Percentiles rank a stretch among this genome's conserved stretches.
Evolutionary conservation across 1,140 invertebrate genomes (phyloP).

Genomic region (Teleopsis dalmanni): DNA sequence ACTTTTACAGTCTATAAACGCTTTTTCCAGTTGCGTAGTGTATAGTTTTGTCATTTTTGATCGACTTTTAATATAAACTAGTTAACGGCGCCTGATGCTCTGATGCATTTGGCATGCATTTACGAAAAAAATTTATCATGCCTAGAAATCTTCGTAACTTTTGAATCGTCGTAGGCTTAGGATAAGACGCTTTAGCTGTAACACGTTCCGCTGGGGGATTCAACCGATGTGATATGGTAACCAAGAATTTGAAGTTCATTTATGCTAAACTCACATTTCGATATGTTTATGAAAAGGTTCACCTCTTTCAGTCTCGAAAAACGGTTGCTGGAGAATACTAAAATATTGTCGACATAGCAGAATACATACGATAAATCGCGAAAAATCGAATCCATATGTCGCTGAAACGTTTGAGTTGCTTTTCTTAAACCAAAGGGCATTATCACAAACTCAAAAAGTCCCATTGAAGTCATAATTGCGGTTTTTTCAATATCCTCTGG

Average conservation of each 20-base stretch:
- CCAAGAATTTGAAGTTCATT: conserved; percentile 23
- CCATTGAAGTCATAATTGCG: too few relatives aligned
- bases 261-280: conserved; percentile 25
- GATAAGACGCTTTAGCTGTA: not conserved
- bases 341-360: conserved; percentile 46
- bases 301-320: conserved; percentile 18
- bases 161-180: not conserved
- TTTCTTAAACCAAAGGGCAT: conserved; percentile 43
- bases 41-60: not conserved
- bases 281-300: conserved; percentile 21
- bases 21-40: not conserved
- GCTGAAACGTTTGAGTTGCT: conserved; percentile 43
- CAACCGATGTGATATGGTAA: conserved; percentile 20
- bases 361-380: conserved; percentile 33
- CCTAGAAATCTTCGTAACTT: not conserved
- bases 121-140: not conserved
- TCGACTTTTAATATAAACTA: not conserved
- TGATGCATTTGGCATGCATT: not conserved
- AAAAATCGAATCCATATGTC: conserved; percentile 45
- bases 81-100: not conserved
- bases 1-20: not conserved
- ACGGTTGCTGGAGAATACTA: conserved; percentile 37
- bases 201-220: not conserved
- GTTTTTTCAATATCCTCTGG: too few relatives aligned
- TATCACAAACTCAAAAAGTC: conserved; percentile 38